Percentiles rank a stretch among this genome's conserved stretches.
phyloP scores from a whole-genome alignment of 2,888 invertebrate species.

The Dugesia japonica region DNA sequence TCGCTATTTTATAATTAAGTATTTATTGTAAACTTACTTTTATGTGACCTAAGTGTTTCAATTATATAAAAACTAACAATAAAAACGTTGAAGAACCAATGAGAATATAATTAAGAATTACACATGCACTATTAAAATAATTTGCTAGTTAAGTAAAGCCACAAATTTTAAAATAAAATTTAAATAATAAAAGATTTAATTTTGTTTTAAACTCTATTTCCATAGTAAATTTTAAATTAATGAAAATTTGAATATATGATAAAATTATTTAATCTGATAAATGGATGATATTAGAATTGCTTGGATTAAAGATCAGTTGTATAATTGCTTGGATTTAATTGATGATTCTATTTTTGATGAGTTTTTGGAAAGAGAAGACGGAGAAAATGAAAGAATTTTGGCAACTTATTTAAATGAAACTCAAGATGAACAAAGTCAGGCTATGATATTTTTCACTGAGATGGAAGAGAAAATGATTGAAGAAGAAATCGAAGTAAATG shows the following conservation, averaged over 20 bases:
- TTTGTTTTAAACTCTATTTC: neutral
- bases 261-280: neutral
- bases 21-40: no score
- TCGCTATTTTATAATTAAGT: no score
- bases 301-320: constrained; percentile 45
- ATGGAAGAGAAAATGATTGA: constrained; percentile 46
- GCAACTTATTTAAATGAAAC: constrained; percentile 47
- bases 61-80: no score
- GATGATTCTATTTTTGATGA: constrained; percentile 46
- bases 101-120: no score
- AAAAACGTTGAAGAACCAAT: no score
- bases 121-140: no score
- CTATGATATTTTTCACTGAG: constrained; percentile 45
- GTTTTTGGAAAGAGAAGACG: constrained; percentile 45
- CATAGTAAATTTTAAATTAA: neutral
- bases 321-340: constrained; percentile 41
- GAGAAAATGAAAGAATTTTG: constrained; percentile 43
- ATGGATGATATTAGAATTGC: constrained; percentile 48
- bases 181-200: no score
- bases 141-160: no score
- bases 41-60: no score
- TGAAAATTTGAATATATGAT: neutral
- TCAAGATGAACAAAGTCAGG: constrained; percentile 43
- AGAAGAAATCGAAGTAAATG: constrained; percentile 47
- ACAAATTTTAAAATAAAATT: no score